Evolutionary conservation across 1,140 invertebrate genomes (phyloP), one percentile per base, ranked within the genome.

Genomic region (Lepidotrigona ventralis): DNA sequence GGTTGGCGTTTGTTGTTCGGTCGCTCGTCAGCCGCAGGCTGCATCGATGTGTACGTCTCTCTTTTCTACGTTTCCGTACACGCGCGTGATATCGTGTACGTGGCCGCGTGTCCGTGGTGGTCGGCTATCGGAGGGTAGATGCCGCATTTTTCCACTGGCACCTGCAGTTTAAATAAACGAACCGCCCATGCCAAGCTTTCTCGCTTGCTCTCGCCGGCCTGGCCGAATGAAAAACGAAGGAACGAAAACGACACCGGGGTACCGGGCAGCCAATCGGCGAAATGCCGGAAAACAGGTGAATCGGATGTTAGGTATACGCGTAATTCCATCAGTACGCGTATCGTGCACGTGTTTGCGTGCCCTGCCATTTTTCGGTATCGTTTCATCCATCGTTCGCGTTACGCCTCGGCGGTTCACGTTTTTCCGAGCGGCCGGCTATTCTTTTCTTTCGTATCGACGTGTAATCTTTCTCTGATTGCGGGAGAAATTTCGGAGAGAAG

Each of bases 141-240:
- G 75, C 88, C 68, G 88, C 89, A 91, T 92, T 93, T 92, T 92
- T 91, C 81, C 88, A 88, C 86, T 63, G 87, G 85, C 84, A 89
- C 83, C 89, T 91, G 87, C 86, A 91, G 91, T 92, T 92, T 92
- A 91, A 91, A 92, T 90, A 91, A 92, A 91, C 88, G 90, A 82
- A 90, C 86, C 90, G 87, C 88, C 88, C 88, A 87, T 83, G 86
- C 88, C 88, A 86, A 81, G 86, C 83, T 76, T 74, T 83, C 71
- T 72, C 82, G 74, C 71, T 84, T 68, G 39, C 39, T 69, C 75
- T 23, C 68, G 53, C 46, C n/a, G 56, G 11, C 39, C 69, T 78
- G 69, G 46, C 71, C 85, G 81, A 86, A 92, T 86, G 87, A 89
- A 92, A 91, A 91, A 91, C 79, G 87, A 92, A 92, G 87, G 72